Conservation (phyloP, 2,113 vertebrate species). For the Bostrychus sinensis region DNA sequence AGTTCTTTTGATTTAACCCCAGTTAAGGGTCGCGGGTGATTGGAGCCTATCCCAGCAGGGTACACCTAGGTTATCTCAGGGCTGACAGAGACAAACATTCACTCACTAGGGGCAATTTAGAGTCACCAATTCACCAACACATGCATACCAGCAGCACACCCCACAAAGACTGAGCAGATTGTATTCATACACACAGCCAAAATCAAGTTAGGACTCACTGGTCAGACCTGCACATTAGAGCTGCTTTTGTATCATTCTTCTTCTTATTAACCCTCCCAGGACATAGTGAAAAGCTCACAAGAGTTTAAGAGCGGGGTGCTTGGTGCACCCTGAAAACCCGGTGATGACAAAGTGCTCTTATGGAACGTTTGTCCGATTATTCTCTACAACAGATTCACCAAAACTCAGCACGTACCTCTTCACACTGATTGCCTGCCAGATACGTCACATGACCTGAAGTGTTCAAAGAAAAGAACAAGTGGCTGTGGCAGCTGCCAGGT, state of each 20-base stretch:
- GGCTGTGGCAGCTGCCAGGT: conserved; percentile 7
- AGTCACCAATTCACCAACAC: no score
- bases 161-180: no score
- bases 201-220: no score
- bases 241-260: not conserved
- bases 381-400: conserved; percentile 8
- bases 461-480: conserved; percentile 4
- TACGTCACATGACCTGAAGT: conserved; percentile 24
- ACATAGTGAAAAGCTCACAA: not conserved
- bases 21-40: no score
- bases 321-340: not conserved
- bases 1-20: no score
- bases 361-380: not conserved
- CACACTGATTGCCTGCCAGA: conserved; percentile 2
- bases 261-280: not conserved
- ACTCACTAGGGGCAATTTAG: no score
- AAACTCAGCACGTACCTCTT: conserved; percentile 14
- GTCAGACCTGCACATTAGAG: no score
- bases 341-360: not conserved
- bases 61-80: no score
- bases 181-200: no score
- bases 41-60: no score
- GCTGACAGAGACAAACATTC: no score
- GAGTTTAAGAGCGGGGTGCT: not conserved
- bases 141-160: no score